Conservation (phyloP, 1,140 invertebrate genomes). For the Lineus longissimus region DNA sequence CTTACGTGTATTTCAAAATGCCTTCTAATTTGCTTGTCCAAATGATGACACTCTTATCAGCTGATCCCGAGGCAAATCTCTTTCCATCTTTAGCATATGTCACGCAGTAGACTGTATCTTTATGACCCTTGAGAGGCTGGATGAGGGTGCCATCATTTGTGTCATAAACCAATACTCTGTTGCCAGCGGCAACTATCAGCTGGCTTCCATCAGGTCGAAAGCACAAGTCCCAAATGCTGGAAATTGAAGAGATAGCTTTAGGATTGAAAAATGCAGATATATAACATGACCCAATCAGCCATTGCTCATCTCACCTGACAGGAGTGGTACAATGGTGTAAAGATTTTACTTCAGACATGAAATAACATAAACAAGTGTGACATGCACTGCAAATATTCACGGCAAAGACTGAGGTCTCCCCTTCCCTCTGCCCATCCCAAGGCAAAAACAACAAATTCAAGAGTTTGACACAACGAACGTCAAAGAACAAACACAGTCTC, state of each 20-base stretch:
- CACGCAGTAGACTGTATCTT: constrained; percentile 90
- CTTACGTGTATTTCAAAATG: constrained; percentile 93
- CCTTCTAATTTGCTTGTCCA: constrained; percentile 97
- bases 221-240: constrained; percentile 88
- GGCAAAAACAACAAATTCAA: too few relatives aligned
- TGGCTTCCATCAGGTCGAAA: constrained; percentile 94
- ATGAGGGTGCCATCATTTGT: constrained; percentile 84
- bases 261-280: neutral
- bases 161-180: constrained; percentile 90
- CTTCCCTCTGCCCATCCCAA: too few relatives aligned
- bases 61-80: constrained; percentile 93
- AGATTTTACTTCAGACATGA: too few relatives aligned
- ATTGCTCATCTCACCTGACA: neutral
- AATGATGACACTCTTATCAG: constrained; percentile 96
- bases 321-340: neutral
- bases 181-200: constrained; percentile 88
- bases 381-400: too few relatives aligned
- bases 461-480: too few relatives aligned
- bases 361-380: too few relatives aligned
- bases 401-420: too few relatives aligned
- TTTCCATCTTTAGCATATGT: constrained; percentile 92
- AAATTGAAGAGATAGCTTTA: constrained; percentile 30
- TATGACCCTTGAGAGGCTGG: constrained; percentile 80
- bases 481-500: too few relatives aligned
- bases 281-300: neutral